Evolutionary conservation across 2,113 vertebrate genomes (phyloP).

Genomic region (Chionodraco myersi): DNA sequence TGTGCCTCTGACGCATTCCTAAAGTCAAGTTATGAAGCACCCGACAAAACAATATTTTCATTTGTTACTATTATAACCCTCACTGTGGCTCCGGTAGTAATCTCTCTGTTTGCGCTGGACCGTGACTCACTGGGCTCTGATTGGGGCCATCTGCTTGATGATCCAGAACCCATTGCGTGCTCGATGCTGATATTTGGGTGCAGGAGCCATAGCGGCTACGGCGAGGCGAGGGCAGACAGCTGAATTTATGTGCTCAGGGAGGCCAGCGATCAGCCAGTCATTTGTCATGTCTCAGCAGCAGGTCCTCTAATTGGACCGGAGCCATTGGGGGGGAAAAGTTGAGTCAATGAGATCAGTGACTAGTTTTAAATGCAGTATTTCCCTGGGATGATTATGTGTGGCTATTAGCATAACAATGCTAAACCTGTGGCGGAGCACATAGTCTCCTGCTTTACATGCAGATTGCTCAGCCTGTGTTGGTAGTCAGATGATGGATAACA

Average conservation of each 20-base stretch:
- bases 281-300: constrained; percentile 64
- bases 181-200: constrained; percentile 50
- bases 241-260: constrained; percentile 59
- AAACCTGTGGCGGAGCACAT: constrained; percentile 6
- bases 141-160: constrained; percentile 42
- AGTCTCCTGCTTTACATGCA: constrained; percentile 26
- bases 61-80: background rate
- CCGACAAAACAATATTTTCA: background rate
- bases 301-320: constrained; percentile 52
- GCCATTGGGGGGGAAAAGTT: background rate
- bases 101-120: constrained; percentile 20
- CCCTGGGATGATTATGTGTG: background rate
- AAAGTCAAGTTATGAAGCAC: background rate
- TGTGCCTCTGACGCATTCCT: background rate
- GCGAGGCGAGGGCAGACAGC: constrained; percentile 33
- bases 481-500: constrained; percentile 38
- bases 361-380: constrained; percentile 36
- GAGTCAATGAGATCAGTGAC: constrained; percentile 42
- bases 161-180: constrained; percentile 53
- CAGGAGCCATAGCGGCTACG: constrained; percentile 12
- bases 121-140: background rate
- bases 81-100: background rate
- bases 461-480: constrained; percentile 1
- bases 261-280: constrained; percentile 39
- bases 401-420: constrained; percentile 37